phyloP scores from a whole-genome alignment of 2,113 vertebrate genomes.

The Odocoileus virginianus region DNA sequence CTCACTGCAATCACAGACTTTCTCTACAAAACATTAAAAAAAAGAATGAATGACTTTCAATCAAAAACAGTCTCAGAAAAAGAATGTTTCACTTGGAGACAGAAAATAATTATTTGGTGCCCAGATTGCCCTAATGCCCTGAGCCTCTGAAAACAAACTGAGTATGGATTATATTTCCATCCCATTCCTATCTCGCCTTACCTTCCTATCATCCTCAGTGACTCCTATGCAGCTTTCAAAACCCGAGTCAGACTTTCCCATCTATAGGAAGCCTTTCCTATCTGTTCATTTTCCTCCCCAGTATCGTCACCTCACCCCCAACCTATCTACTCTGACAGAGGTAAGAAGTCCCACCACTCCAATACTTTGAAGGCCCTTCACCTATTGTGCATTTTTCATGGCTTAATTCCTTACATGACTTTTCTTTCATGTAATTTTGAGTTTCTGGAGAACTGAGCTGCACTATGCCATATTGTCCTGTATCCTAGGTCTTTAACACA shows the following conservation, averaged over 20 bases:
- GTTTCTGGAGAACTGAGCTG: not conserved
- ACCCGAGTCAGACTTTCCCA: not conserved
- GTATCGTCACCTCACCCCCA: not conserved
- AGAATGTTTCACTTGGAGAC: not conserved
- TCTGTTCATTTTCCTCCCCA: not conserved
- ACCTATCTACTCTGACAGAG: not conserved
- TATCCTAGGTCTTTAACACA: not conserved
- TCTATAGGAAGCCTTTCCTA: not conserved
- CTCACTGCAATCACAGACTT: slow-evolving; percentile 88
- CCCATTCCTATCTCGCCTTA: not conserved
- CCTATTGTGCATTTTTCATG: not conserved
- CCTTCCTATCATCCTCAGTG: not conserved
- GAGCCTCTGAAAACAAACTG: not conserved
- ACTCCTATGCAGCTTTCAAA: not conserved
- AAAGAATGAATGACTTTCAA: slow-evolving; percentile 8
- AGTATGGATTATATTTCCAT: not conserved
- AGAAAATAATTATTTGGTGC: not conserved
- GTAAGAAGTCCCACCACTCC: too few relatives aligned
- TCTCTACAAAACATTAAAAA: slow-evolving; percentile 81
- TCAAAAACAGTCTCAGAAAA: not conserved
- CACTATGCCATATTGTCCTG: not conserved
- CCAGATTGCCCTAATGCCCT: not conserved
- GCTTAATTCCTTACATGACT: not conserved
- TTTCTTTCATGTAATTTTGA: not conserved
- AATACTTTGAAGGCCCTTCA: not conserved